Conservation (phyloP, 2,888 invertebrate species). For the Acanthococcus lagerstroemiae region DNA sequence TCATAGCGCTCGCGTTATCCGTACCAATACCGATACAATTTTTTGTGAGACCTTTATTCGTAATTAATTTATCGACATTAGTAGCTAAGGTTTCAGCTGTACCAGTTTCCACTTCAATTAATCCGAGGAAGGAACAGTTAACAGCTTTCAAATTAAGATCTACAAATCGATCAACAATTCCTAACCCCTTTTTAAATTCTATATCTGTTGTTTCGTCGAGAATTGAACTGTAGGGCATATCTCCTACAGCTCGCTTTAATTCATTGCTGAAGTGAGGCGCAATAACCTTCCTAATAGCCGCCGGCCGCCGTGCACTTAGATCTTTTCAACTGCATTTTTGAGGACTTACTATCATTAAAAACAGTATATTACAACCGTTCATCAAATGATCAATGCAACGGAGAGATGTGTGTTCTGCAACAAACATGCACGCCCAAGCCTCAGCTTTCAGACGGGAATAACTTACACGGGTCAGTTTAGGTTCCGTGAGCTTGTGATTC, state of each 20-base stretch:
- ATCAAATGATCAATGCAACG: background rate
- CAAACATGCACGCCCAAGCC: background rate
- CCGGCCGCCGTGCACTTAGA: background rate
- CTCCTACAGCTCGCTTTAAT: background rate
- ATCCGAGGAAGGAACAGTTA: background rate
- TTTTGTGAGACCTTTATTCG: background rate
- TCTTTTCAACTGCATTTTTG: background rate
- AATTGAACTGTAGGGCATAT: background rate
- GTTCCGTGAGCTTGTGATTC: no score
- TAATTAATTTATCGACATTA: background rate
- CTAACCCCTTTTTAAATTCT: background rate
- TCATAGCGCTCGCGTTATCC: background rate
- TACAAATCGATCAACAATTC: background rate
- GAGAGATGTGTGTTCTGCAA: background rate
- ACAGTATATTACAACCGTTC: background rate
- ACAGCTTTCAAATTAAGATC: background rate
- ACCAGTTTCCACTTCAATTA: background rate
- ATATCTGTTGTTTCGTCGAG: background rate
- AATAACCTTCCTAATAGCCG: background rate
- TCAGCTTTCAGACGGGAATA: background rate
- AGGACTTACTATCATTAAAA: background rate
- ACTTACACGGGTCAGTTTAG: no score
- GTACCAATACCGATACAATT: background rate
- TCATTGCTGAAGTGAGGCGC: background rate
- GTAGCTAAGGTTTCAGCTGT: background rate